Base-by-base conservation (phyloP, 2,888 invertebrate species). In the Drosophila parthenogenetica region DNA sequence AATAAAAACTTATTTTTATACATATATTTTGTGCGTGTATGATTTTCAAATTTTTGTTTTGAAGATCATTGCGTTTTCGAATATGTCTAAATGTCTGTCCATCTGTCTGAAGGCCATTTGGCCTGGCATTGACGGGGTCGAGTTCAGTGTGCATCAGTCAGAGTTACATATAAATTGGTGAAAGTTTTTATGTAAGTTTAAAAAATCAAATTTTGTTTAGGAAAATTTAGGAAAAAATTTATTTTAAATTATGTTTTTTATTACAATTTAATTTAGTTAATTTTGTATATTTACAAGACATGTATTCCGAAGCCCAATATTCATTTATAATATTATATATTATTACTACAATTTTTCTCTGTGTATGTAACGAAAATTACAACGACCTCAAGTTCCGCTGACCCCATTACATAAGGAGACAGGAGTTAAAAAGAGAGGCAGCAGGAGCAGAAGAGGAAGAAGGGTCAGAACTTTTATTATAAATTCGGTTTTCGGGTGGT, bases 81-180 rank as follows among this genome's bases (percentile, higher is more conserved):
- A 51, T 69, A 45, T 45, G 29, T 29, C 29, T 8, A 29, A 29
- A 29, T 29, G 8, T 29, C 29, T 29, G 29, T 29, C 29, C 29
- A 29, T 8, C 50, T 68, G 50, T 53, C 11, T 79, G 79, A 87
- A 87, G 87, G 89, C 83, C 89, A 75, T 43, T 58, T 61, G 29
- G 29, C 35, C 63, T 81, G 83, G 68, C 89, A 84, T 83, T 81
- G 80, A 64, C 68, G 81, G 63, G 89, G 87, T 84, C 81, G 87
- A 84, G 88, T 87, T 89, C 85, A 81, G 81, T 87, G 86, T 78
- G 75, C 72, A 72, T 49, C 50, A 55, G 57, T 65, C 76, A 69
- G 69, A 62, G 37, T 61, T 71, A 63, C 19, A 51, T 40, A 25
- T 35, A 37, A 37, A 3, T 32, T 14, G n/a, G 17, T 17, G 39